Conservation (phyloP, 2,797 vertebrate genomes). For the Enoplosus armatus region DNA sequence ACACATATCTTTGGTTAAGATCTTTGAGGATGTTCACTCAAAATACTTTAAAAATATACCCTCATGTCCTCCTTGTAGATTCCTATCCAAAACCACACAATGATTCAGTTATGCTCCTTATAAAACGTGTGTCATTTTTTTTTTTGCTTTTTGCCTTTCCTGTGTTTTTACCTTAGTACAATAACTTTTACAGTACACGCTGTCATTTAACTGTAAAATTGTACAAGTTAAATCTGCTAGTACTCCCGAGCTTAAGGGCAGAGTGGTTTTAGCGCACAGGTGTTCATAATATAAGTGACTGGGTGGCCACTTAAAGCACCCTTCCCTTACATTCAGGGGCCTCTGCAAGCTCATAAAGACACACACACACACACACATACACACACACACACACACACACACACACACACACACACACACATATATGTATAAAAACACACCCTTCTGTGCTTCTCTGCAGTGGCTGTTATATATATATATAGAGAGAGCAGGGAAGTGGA, state of each 20-base stretch:
- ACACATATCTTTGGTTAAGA: not conserved
- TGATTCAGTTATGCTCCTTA: not conserved
- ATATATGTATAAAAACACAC: too few relatives aligned
- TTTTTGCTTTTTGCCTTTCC: too few relatives aligned
- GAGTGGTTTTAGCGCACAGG: not conserved
- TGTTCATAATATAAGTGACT: constrained; percentile 18
- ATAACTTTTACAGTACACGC: not conserved
- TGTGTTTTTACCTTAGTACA: not conserved
- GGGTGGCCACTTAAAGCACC: not conserved
- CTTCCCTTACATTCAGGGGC: constrained; percentile 10
- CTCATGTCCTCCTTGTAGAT: not conserved
- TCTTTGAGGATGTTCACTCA: not conserved
- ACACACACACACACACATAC: constrained; percentile 1
- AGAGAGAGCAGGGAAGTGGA: constrained; percentile 35
- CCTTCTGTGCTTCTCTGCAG: constrained; percentile 37
- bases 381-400: not conserved
- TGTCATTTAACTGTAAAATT: not conserved
- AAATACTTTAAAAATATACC: not conserved
- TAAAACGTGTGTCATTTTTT: not conserved
- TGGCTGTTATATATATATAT: constrained; percentile 52
- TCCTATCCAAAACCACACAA: not conserved
- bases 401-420: constrained; percentile 13
- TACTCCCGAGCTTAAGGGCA: not conserved
- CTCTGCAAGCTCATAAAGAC: constrained; percentile 19
- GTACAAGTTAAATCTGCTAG: not conserved